A percentile compares a stretch with the other conserved stretches of the same genome.
Conservation (phyloP, 2,797 vertebrate species). For the Sphenopsis melanotis region DNA sequence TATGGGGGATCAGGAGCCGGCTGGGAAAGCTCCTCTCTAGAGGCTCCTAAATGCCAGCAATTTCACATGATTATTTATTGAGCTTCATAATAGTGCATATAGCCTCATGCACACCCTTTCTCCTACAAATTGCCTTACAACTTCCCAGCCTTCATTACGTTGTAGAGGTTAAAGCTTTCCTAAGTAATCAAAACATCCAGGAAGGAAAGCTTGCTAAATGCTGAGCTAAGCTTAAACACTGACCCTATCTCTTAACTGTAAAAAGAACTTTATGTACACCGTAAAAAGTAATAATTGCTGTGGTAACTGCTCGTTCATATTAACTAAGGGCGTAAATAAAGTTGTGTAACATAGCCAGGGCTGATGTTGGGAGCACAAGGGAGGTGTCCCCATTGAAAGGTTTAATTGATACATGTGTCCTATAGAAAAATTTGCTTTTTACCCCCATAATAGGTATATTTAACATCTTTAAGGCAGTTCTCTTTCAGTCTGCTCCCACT, state of each 20-base stretch:
- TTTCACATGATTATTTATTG: conserved; percentile 58
- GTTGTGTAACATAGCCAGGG: conserved; percentile 18
- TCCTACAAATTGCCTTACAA: conserved; percentile 24
- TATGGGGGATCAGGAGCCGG: conserved; percentile 2
- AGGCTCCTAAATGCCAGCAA: conserved; percentile 49
- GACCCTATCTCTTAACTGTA: conserved; percentile 60
- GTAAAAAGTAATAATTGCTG: conserved; percentile 69
- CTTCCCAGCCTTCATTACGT: conserved; percentile 21
- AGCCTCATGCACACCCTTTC: conserved; percentile 2
- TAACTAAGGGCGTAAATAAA: conserved; percentile 63
- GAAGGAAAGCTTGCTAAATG: conserved; percentile 58
- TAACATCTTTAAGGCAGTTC: conserved; percentile 45
- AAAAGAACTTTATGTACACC: conserved; percentile 53
- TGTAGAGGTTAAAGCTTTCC: conserved; percentile 45
- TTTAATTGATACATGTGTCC: conserved; percentile 56
- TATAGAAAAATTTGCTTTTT: conserved; percentile 31
- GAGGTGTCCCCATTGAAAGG: conserved; percentile 38
- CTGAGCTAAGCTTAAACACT: conserved; percentile 65
- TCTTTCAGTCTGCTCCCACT: conserved; percentile 31
- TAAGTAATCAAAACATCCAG: conserved; percentile 42
- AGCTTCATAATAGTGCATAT: conserved; percentile 25
- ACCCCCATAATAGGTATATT: conserved; percentile 17
- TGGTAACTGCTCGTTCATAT: conserved; percentile 63
- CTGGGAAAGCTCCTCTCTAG: conserved; percentile 43
- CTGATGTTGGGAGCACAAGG: conserved; percentile 9